Base-by-base conservation (phyloP, 2,113 vertebrate genomes). In the Pogonocichla stellata region DNA sequence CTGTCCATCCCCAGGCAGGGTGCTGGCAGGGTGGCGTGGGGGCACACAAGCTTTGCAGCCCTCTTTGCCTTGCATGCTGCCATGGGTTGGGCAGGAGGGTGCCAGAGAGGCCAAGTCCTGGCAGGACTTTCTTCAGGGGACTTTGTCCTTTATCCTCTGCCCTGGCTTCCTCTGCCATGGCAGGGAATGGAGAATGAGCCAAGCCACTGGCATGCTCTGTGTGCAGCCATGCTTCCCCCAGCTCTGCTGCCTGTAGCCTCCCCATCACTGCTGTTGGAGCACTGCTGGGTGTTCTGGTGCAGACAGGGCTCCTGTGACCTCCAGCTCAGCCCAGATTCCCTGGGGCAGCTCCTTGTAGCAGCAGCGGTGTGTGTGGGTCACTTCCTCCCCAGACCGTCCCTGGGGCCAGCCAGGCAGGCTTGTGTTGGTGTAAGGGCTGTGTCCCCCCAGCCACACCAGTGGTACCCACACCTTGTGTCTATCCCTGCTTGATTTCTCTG, bases 71-170 rank as follows among this genome's bases (percentile, higher is more conserved):
- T 22, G 22, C 3, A 0, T 42, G 36, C 47, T n/a, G 17, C 62
- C 33, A 26, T 7, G 19, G 38, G 9, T 19, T 2, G 0, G 11
- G 58, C 34, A 58, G n/a, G 9, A 67, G 23, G n/a, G 5, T 58
- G 33, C 56, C 40, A 57, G 10, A 77, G 53, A 72, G 34, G 12
- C 31, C 54, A 65, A 56, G 17, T 31, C 34, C 38, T 28, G 25
- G 33, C 40, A 56, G 29, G 26, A 45, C 45, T 65, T 82, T 79
- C 61, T 86, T 58, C 33, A 23, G 10, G 38, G 16, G 14, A 0
- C 36, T 60, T 80, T 0, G 0, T 80, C 45, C 24, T 36, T 58
- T 7, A 5, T 74, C 36, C 8, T 13, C 36, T 33, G 5, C 38
- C 31, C 36, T 8, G 5, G 6, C 38, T 34, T 18, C 73, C n/a